A percentile compares a stretch with the other conserved stretches of the same genome.
These are phyloP conservation scores for Colossoma macropomum DNA, from an alignment of 2,113 vertebrate species.

Conservation along the genomic window DNA sequence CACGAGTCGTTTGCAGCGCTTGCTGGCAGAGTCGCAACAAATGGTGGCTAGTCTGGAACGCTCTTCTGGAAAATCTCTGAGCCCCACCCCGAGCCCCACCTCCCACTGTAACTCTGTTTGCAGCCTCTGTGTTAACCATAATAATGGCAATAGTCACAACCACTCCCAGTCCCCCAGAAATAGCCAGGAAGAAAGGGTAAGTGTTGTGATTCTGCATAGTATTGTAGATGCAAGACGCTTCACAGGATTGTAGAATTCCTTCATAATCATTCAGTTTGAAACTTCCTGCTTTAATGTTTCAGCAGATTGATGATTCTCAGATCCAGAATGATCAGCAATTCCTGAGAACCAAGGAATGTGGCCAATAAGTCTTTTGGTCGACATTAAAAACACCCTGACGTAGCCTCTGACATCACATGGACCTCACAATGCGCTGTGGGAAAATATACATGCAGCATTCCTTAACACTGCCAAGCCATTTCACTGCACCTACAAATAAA, in stretches of 20 bases:
- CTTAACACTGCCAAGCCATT: not conserved
- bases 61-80: conserved; percentile 20
- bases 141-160: not conserved
- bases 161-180: conserved; percentile 22
- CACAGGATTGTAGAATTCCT: not conserved
- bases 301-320: not conserved
- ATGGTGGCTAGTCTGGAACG: conserved; percentile 53
- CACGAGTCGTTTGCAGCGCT: conserved; percentile 60
- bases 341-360: not conserved
- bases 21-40: conserved; percentile 61
- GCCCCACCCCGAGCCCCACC: conserved; percentile 11
- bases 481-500: conserved; percentile 25
- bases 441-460: not conserved
- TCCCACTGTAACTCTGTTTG: not conserved
- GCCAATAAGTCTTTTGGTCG: not conserved
- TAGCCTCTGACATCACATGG: not conserved
- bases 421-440: not conserved
- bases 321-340: not conserved
- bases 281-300: not conserved
- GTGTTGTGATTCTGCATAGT: not conserved
- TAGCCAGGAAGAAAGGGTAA: not conserved
- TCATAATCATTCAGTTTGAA: not conserved
- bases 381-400: not conserved
- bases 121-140: conserved; percentile 8
- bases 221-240: not conserved